A percentile compares a stretch with the other conserved stretches of the same genome.
Evolutionary conservation across 2,888 invertebrate species (phyloP).

Genomic region (Nephrotoma flavescens): DNA sequence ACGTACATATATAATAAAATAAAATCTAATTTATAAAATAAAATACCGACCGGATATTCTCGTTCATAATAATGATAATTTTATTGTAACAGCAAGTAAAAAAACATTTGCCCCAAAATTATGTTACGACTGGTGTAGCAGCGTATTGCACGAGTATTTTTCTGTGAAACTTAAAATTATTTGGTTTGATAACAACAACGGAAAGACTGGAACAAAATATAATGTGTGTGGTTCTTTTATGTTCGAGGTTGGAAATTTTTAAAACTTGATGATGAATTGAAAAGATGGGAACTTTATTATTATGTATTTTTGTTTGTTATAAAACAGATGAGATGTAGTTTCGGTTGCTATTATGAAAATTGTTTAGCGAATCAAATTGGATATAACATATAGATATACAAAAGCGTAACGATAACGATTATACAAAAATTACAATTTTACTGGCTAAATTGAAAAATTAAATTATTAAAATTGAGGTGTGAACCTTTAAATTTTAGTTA

Average conservation of each 20-base stretch:
- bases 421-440: too few relatives aligned
- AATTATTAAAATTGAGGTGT: too few relatives aligned
- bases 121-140: neutral
- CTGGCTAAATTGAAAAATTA: too few relatives aligned
- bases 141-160: neutral
- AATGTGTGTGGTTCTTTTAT: neutral
- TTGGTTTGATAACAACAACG: neutral
- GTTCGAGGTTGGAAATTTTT: neutral
- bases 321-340: neutral
- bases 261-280: neutral
- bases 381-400: neutral
- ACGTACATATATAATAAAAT: neutral
- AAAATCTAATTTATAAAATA: neutral
- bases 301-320: neutral
- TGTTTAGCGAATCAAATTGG: neutral
- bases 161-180: neutral
- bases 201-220: neutral
- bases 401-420: too few relatives aligned
- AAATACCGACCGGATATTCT: neutral
- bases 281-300: neutral
- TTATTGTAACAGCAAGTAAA: neutral
- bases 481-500: too few relatives aligned
- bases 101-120: neutral
- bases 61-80: neutral
- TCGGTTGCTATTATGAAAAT: neutral